These are phyloP conservation scores for Tenthredo livida DNA, from an alignment of 2,888 invertebrate genomes.

Conservation along the genomic window DNA sequence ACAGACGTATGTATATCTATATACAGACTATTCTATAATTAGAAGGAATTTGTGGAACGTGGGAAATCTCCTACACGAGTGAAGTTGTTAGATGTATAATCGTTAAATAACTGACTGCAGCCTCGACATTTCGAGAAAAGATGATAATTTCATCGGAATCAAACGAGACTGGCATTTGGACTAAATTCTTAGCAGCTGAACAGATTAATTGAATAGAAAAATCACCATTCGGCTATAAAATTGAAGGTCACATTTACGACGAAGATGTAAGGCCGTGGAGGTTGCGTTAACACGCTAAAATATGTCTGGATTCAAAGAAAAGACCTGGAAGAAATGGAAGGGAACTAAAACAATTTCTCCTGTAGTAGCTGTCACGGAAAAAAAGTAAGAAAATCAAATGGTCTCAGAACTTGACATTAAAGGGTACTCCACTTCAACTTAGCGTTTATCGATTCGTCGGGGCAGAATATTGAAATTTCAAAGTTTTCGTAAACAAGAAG, in stretches of 20 bases:
- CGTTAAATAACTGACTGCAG: constrained; percentile 32
- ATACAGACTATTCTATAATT: background rate
- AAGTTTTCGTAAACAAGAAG: no score
- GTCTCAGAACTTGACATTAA: background rate
- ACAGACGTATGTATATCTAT: background rate
- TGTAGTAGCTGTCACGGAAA: constrained; percentile 13
- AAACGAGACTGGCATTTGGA: background rate
- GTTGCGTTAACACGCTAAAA: constrained; percentile 7
- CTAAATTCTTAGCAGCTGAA: background rate
- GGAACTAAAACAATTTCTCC: constrained; percentile 13
- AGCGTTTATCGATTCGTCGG: no score
- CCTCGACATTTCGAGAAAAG: background rate
- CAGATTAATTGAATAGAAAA: background rate
- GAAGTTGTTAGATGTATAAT: constrained; percentile 32
- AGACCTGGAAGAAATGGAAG: constrained; percentile 32
- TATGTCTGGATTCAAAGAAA: constrained; percentile 41
- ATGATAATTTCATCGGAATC: background rate
- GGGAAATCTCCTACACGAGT: background rate
- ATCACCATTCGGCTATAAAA: background rate
- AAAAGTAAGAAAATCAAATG: constrained; percentile 2
- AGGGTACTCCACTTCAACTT: no score
- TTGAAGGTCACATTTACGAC: constrained; percentile 21
- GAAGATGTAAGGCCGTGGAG: background rate
- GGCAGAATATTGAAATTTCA: no score
- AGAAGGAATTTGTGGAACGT: constrained; percentile 10